These are phyloP conservation scores for Festucalex cinctus DNA, from an alignment of 2,113 vertebrate species.

Conservation along the genomic window DNA sequence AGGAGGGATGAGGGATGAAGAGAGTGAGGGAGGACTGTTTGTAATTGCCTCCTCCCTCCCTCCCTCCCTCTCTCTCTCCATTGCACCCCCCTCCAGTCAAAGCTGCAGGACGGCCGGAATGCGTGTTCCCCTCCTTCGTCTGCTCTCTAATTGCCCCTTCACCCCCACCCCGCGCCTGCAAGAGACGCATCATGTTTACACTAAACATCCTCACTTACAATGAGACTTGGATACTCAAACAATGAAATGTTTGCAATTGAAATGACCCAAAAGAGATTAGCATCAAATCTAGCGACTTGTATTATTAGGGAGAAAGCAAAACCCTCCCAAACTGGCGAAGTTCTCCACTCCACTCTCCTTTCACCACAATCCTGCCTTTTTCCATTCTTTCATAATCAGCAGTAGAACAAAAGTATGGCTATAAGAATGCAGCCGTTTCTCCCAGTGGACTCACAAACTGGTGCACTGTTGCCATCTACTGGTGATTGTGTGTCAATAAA, in stretches of 20 bases:
- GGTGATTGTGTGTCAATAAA: too few relatives aligned
- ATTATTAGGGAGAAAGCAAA: too few relatives aligned
- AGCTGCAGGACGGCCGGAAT: slow-evolving; percentile 57
- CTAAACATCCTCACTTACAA: slow-evolving; percentile 19
- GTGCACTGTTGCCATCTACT: too few relatives aligned
- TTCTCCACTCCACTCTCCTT: too few relatives aligned
- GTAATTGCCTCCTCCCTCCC: slow-evolving; percentile 23
- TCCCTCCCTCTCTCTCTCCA: slow-evolving; percentile 47
- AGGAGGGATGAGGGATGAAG: slow-evolving; percentile 4
- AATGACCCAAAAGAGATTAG: background rate
- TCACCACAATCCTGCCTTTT: too few relatives aligned
- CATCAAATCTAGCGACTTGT: too few relatives aligned
- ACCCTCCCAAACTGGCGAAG: too few relatives aligned
- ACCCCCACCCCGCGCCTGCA: slow-evolving; percentile 20
- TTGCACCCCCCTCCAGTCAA: slow-evolving; percentile 45
- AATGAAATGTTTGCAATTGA: background rate
- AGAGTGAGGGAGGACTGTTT: slow-evolving; percentile 48
- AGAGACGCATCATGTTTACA: slow-evolving; percentile 47
- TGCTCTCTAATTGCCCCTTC: slow-evolving; percentile 46
- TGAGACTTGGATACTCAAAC: background rate
- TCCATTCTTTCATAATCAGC: too few relatives aligned
- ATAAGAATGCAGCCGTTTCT: too few relatives aligned
- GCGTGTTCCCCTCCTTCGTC: slow-evolving; percentile 45
- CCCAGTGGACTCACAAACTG: too few relatives aligned
- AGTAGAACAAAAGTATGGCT: too few relatives aligned